Base-by-base conservation (phyloP, 2,113 vertebrate species). In the Tachuris rubrigastra region DNA sequence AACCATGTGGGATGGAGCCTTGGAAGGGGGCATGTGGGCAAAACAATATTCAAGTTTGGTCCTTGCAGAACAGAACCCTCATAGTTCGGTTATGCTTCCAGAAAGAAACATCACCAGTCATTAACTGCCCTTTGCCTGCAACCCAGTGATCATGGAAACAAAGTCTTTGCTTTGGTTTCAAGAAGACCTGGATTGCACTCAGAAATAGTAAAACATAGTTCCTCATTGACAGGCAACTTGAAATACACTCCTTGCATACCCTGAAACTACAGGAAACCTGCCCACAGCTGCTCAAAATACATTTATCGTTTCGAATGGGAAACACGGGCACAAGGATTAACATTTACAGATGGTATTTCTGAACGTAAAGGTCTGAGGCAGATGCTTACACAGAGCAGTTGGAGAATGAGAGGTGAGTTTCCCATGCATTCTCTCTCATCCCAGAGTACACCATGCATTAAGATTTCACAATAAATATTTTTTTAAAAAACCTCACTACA, bases 391-490 rank as follows among this genome's bases (percentile, higher is more conserved):
- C 0, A 0, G 3, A 52, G 73, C 83, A 89, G 65, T 25, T 3
- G 3, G 73, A 67, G 91, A 95, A 88, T 0, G 17, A 95, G 89
- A 75, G 66, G 73, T 21, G 35, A 62, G 68, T 71, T 87, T 92
- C 73, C 41, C 84, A 87, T 78, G 87, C 94, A 85, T 82, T 82
- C 83, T 78, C 67, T 78, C 72, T 75, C 83, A 50, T 91, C 91
- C 73, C 66, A 39, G 35, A 28, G n/a, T 46, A 88, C 39, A 82
- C 55, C 80, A 80, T 90, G 82, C 88, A 92, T 69, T 35, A 90
- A 93, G 41, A 35, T 69, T 92, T 73, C 75, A 94, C 41, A 82
- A 14, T 3, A 68, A 90, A 12, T 74, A n/a, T 18, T 9, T 14
- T 41, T 58, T 41, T 37, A 67, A 90, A 62, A 44, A 19, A 53